A percentile compares a stretch with the other conserved stretches of the same genome.
phyloP scores from a whole-genome alignment of 2,113 vertebrate species.

The Cranoglanis bouderius region DNA sequence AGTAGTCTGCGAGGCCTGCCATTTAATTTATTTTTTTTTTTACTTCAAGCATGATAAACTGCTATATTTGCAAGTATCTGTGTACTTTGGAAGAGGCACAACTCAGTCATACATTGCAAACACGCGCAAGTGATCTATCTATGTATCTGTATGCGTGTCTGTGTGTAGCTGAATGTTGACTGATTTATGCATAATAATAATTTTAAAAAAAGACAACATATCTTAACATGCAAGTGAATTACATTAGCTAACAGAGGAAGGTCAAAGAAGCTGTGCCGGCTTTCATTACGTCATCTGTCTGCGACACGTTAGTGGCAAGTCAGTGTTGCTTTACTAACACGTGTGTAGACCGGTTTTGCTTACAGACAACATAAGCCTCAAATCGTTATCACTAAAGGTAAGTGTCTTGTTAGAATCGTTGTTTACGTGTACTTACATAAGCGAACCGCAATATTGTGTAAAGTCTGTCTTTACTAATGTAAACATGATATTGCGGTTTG shows the following conservation, averaged over 20 bases:
- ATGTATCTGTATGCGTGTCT: too few relatives aligned
- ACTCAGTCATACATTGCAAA: background rate
- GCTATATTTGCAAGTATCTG: background rate
- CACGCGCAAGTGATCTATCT: too few relatives aligned
- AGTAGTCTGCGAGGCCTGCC: background rate
- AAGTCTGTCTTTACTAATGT: background rate
- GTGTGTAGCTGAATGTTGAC: too few relatives aligned
- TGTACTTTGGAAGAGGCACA: background rate
- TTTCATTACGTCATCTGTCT: slow-evolving; percentile 3
- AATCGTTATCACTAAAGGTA: background rate
- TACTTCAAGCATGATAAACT: background rate
- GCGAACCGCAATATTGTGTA: background rate
- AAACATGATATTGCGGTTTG: background rate
- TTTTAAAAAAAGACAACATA: background rate
- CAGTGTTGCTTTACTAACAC: background rate
- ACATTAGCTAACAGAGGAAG: background rate
- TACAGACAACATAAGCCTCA: background rate
- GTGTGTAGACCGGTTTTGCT: background rate
- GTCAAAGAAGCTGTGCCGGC: background rate
- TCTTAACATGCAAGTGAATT: background rate
- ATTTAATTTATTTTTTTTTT: too few relatives aligned
- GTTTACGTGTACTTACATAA: background rate
- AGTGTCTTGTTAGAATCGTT: background rate
- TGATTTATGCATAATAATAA: background rate
- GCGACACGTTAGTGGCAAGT: background rate